Evolutionary conservation across 2,888 invertebrate species (phyloP), one percentile per base, ranked within the genome.

Genomic region (Phorcus lineatus): DNA sequence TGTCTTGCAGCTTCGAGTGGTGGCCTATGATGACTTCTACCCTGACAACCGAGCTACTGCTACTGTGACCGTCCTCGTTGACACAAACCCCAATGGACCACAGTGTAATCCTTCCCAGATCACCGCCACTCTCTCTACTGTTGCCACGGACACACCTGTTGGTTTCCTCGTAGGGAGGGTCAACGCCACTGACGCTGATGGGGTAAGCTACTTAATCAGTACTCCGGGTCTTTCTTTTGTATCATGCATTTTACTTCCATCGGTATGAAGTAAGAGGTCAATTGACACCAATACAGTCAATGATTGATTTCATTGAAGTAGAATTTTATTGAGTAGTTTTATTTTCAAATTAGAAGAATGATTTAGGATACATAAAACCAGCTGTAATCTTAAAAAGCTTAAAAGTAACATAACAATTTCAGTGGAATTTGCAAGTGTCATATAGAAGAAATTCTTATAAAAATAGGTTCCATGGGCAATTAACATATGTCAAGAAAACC

Each of bases 111-210:
- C 79, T 9, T 16, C 78, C 13, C 66, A 67, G 40, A 87, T 86
- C 67, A 62, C 13, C 4, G 7, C 22, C 28, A 80, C 74, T 0
- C 24, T 76, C n/a, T 19, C 74, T 17, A 47, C 47, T 9, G 82
- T 89, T 17, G 79, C 80, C 70, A 85, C 86, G 36, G 85, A 84
- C 11, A 70, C 83, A 24, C 75, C 31, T 7, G 74, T 85, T 0
- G 85, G 85, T 13, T 77, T 22, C 52, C 74, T 84, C 22, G 57
- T 88, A 16, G 82, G 83, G 40, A 82, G 81, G n/a, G 82, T 89
- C 1, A 74, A 70, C 52, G 90, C 90, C 3, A 85, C 81, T 13
- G 90, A 90, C 81, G 75, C 76, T 53, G 90, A 90, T 84, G 80
- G 82, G 75, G 90, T 90, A 82, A 88, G 87, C 81, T 17, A 28